Percentiles rank a stretch among this genome's conserved stretches.
Conservation (phyloP, 1,140 invertebrate genomes). For the Drosophila serrata region DNA sequence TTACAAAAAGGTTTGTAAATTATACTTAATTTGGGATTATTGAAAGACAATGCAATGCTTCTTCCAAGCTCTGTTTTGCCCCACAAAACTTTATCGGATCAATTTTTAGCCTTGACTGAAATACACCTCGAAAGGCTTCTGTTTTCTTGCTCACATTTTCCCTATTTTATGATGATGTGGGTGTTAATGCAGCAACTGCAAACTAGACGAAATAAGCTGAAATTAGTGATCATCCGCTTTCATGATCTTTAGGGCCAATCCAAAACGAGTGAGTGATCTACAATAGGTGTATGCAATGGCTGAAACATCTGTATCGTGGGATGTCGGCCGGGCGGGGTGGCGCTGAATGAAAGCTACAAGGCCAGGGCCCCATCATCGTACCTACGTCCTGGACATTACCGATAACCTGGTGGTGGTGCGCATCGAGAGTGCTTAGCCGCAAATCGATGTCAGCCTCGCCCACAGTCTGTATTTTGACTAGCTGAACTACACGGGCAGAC, state of each 20-base stretch:
- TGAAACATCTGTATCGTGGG: constrained; percentile 34
- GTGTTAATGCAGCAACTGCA: constrained; percentile 30
- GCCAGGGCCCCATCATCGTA: constrained; percentile 52
- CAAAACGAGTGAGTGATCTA: constrained; percentile 32
- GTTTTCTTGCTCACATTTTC: background rate
- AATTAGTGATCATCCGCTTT: constrained; percentile 21
- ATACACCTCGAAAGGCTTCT: background rate
- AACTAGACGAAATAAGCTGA: constrained; percentile 20
- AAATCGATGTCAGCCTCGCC: constrained; percentile 70
- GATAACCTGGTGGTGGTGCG: constrained; percentile 48
- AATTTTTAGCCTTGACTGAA: too few relatives aligned
- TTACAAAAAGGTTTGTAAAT: too few relatives aligned
- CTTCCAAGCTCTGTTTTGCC: background rate
- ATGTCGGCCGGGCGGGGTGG: constrained; percentile 21
- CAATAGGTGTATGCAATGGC: constrained; percentile 33
- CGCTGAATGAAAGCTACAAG: constrained; percentile 25
- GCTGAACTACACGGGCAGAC: constrained; percentile 74
- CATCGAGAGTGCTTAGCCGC: constrained; percentile 58
- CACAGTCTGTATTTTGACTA: constrained; percentile 81
- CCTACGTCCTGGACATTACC: constrained; percentile 71
- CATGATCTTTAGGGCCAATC: constrained; percentile 9
- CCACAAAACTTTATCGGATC: background rate
- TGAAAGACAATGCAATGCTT: background rate
- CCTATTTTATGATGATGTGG: constrained; percentile 1
- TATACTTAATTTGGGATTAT: background rate